Conservation (phyloP, 2,888 invertebrate genomes). For the Dione juno region DNA sequence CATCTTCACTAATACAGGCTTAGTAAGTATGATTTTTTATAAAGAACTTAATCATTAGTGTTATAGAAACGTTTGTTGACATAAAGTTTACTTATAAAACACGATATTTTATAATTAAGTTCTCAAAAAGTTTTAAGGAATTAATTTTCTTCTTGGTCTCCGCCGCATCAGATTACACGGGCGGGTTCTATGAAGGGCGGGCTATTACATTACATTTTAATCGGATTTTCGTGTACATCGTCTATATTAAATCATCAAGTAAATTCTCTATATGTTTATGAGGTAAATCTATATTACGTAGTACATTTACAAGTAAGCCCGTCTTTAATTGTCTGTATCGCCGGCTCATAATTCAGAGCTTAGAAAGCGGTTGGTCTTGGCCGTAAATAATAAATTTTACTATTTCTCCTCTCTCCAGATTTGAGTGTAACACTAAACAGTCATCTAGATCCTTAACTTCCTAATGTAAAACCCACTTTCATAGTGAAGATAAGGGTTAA, state of each 20-base stretch:
- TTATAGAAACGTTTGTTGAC: not conserved
- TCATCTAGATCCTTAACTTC: constrained; percentile 41
- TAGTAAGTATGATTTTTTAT: not conserved
- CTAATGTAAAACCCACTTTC: constrained; percentile 57
- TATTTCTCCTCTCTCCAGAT: constrained; percentile 61
- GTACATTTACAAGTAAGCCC: constrained; percentile 35
- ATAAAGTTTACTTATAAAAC: constrained; percentile 1
- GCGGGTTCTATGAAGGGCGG: constrained; percentile 30
- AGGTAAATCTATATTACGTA: constrained; percentile 27
- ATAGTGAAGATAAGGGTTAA: not conserved
- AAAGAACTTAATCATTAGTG: not conserved
- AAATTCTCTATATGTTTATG: constrained; percentile 29
- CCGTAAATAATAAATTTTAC: constrained; percentile 64
- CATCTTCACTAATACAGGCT: not conserved
- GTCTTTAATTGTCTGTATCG: constrained; percentile 40
- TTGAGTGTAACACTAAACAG: constrained; percentile 41
- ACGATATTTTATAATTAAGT: not conserved
- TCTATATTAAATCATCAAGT: constrained; percentile 13
- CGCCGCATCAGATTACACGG: constrained; percentile 25
- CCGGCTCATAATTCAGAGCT: constrained; percentile 64
- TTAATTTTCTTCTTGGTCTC: constrained; percentile 31
- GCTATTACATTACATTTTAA: constrained; percentile 28
- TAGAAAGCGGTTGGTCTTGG: constrained; percentile 65
- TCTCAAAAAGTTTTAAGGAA: constrained; percentile 16
- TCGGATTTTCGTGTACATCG: constrained; percentile 28